These are phyloP conservation scores for Psophia crepitans DNA, from an alignment of 2,113 vertebrate genomes.

Conservation along the genomic window DNA sequence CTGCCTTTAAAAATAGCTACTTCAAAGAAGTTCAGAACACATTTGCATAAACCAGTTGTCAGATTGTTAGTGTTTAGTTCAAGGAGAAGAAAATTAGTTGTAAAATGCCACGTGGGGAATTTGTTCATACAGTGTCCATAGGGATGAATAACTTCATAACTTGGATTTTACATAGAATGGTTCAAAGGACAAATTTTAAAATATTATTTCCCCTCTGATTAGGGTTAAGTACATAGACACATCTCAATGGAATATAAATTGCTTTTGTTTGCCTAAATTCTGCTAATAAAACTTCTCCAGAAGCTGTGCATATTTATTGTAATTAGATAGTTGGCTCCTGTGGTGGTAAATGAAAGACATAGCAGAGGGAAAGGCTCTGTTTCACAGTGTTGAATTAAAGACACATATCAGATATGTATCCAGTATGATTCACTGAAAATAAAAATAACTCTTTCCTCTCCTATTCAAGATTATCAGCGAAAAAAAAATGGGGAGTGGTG, in stretches of 20 bases:
- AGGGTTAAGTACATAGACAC: not conserved
- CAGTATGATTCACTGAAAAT: not conserved
- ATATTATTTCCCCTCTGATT: conserved; percentile 30
- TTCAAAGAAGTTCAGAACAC: conserved; percentile 69
- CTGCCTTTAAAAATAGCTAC: conserved; percentile 70
- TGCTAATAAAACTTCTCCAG: not conserved
- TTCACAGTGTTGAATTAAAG: not conserved
- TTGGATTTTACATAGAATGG: not conserved
- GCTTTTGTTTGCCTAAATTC: conserved; percentile 12
- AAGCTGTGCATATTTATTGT: not conserved
- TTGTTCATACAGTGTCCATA: conserved; percentile 46
- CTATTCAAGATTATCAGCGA: not conserved
- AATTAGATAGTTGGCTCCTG: not conserved
- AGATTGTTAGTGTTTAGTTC: conserved; percentile 69
- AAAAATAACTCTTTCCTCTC: not conserved
- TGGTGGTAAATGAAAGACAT: not conserved
- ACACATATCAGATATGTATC: not conserved
- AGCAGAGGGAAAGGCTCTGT: not conserved
- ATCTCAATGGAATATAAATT: conserved; percentile 47
- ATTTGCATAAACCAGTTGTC: conserved; percentile 71
- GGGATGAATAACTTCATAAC: conserved; percentile 3
- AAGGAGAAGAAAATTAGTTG: conserved; percentile 67
- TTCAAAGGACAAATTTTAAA: conserved; percentile 40
- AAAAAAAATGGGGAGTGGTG: not conserved
- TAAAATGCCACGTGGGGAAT: conserved; percentile 58